phyloP scores from a whole-genome alignment of 1,140 invertebrate genomes.

The Orchestia grillus region DNA sequence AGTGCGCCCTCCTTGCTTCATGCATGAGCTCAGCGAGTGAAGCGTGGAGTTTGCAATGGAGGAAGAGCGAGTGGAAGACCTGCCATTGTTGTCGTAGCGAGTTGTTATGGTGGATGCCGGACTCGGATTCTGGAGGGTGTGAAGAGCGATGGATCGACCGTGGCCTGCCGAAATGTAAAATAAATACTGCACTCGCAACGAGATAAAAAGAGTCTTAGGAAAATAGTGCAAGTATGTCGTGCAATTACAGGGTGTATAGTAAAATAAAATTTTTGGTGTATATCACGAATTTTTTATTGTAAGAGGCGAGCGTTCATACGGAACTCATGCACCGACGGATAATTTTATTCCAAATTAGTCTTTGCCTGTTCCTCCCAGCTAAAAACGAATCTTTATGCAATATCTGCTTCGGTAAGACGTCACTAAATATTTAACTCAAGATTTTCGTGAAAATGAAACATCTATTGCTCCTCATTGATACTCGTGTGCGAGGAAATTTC shows the following conservation, averaged over 20 bases:
- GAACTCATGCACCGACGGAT: not conserved
- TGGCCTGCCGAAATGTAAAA: not conserved
- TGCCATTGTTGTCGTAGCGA: conserved; percentile 28
- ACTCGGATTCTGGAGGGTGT: conserved; percentile 18
- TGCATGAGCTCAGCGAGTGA: not conserved
- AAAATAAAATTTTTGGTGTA: not conserved
- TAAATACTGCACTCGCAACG: not conserved
- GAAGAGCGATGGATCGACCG: not conserved
- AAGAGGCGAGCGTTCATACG: not conserved
- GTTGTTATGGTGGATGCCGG: conserved; percentile 37
- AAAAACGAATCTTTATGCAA: not conserved
- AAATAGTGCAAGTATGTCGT: not conserved
- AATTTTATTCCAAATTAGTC: not conserved
- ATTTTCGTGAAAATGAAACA: too few species aligned
- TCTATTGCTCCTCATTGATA: too few species aligned
- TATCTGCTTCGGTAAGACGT: not conserved
- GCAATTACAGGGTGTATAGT: not conserved
- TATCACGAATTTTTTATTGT: not conserved
- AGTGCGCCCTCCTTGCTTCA: not conserved
- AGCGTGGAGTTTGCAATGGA: conserved; percentile 20
- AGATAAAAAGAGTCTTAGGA: not conserved
- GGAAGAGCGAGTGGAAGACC: conserved; percentile 17
- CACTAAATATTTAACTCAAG: not conserved
- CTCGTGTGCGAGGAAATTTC: too few species aligned
- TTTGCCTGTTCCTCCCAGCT: not conserved